Conservation (phyloP, 2,113 vertebrate species). For the Stegastes partitus region DNA sequence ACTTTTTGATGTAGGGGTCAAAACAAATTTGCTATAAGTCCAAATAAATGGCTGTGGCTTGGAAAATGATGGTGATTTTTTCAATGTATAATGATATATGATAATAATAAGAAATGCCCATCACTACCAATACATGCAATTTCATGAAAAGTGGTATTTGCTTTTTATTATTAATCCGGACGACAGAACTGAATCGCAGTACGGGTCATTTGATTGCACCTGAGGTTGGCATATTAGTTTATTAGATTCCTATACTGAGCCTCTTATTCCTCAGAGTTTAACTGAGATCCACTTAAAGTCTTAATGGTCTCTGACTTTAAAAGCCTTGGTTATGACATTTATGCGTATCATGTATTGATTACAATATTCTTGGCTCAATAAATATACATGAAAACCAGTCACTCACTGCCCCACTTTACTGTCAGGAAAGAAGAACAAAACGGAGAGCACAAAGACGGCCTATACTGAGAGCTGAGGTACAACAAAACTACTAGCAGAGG, state of each 20-base stretch:
- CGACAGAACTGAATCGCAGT: not conserved
- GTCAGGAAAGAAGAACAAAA: conserved; percentile 28
- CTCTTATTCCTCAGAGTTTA: conserved; percentile 19
- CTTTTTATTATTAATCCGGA: conserved; percentile 8
- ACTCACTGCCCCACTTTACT: conserved; percentile 39
- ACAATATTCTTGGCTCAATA: conserved; percentile 21
- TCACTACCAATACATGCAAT: not conserved
- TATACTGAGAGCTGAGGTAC: conserved; percentile 19
- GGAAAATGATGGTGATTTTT: no score
- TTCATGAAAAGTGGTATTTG: not conserved
- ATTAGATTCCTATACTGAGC: not conserved
- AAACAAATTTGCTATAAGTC: no score
- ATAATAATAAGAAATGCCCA: not conserved
- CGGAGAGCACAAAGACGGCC: conserved; percentile 39
- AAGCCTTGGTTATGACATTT: conserved; percentile 20
- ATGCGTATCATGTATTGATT: conserved; percentile 41
- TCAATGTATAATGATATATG: no score
- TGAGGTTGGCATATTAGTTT: no score
- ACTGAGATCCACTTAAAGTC: not conserved
- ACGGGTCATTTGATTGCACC: not conserved
- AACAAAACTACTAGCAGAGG: conserved; percentile 38
- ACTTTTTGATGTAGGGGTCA: no score
- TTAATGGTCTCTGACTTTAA: conserved; percentile 28
- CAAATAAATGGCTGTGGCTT: no score
- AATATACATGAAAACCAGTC: conserved; percentile 12